Conservation (phyloP, 2,888 invertebrate genomes). For the Alsophila aescularia region DNA sequence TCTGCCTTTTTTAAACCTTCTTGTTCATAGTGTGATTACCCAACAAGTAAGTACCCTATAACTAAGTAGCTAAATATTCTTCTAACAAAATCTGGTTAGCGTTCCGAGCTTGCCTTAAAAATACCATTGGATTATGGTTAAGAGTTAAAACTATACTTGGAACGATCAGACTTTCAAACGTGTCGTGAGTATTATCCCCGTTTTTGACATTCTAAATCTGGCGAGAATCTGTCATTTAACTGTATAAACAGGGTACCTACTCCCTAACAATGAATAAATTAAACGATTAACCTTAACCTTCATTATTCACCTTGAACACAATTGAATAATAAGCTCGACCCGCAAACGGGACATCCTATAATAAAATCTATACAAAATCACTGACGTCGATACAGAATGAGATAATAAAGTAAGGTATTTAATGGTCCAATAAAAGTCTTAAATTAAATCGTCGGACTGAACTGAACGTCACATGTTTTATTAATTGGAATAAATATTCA, state of each 20-base stretch:
- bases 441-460: not conserved
- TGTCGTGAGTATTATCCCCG: no score
- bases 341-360: slow-evolving; percentile 42
- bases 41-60: no score
- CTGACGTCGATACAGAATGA: slow-evolving; percentile 15
- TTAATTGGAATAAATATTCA: not conserved
- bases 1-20: no score
- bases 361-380: slow-evolving; percentile 30
- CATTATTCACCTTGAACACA: slow-evolving; percentile 43
- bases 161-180: no score
- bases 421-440: slow-evolving; percentile 11
- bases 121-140: no score
- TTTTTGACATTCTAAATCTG: not conserved
- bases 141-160: no score
- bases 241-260: no score
- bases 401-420: slow-evolving; percentile 23
- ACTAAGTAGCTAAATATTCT: no score
- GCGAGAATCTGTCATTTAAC: not conserved
- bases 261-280: slow-evolving; percentile 1
- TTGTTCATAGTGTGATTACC: no score
- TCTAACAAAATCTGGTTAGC: no score
- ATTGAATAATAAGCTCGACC: slow-evolving; percentile 46
- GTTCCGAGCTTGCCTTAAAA: no score
- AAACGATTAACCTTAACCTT: slow-evolving; percentile 42
- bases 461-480: slow-evolving; percentile 2